phyloP scores from a whole-genome alignment of 2,888 invertebrate genomes.

The Calliopum simillimum region DNA sequence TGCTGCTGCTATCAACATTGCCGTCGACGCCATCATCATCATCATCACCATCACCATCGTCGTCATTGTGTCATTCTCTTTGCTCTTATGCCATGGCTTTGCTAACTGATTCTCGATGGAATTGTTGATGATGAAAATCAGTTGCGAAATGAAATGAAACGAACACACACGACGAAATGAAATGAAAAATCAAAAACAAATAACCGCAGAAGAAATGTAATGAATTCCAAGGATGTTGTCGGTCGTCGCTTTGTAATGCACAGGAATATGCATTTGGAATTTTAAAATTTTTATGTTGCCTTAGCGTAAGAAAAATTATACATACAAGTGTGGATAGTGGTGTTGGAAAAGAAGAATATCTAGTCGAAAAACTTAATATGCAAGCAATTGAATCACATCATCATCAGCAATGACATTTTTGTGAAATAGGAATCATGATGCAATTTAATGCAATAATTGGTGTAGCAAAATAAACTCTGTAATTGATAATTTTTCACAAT shows the following conservation, averaged over 20 bases:
- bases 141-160: conserved; percentile 34
- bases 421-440: too few relatives aligned
- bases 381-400: too few relatives aligned
- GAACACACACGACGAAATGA: conserved; percentile 32
- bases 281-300: conserved; percentile 16
- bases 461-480: too few relatives aligned
- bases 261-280: conserved; percentile 32
- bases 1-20: background rate
- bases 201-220: conserved; percentile 30
- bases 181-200: conserved; percentile 46
- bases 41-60: background rate
- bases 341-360: too few relatives aligned
- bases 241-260: background rate
- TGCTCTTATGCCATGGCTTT: background rate
- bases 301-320: background rate
- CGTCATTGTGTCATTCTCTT: background rate
- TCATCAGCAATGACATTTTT: too few relatives aligned
- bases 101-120: conserved; percentile 13
- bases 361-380: too few relatives aligned
- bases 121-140: conserved; percentile 26
- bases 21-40: background rate
- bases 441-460: too few relatives aligned
- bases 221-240: conserved; percentile 31
- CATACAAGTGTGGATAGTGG: too few relatives aligned
- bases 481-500: too few relatives aligned